These are phyloP conservation scores for Podarcis cretensis DNA, from an alignment of 2,113 vertebrate genomes.

Conservation along the genomic window DNA sequence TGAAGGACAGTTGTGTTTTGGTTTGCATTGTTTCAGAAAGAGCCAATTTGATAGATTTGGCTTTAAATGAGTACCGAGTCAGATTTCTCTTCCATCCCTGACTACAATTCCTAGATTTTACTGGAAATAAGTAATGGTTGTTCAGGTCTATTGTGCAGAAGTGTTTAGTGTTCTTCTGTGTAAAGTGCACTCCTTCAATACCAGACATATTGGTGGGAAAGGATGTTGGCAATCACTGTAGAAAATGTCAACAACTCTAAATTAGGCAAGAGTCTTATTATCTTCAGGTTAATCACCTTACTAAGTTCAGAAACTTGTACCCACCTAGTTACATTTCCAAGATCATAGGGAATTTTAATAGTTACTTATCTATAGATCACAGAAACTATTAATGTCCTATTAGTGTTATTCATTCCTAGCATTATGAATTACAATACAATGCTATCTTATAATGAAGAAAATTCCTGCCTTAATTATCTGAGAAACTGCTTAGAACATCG, in stretches of 20 bases:
- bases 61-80: too few species aligned
- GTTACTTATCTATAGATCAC: background rate
- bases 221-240: background rate
- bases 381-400: constrained; percentile 1
- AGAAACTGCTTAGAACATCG: background rate
- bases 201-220: background rate
- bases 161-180: background rate
- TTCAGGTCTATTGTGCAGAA: background rate
- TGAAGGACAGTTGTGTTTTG: too few species aligned
- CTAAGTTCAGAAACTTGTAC: background rate
- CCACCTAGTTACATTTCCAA: background rate
- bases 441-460: background rate
- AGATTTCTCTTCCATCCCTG: background rate
- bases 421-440: background rate
- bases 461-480: background rate
- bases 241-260: background rate
- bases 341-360: background rate
- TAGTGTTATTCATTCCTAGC: background rate
- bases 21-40: too few species aligned
- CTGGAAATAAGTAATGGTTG: background rate
- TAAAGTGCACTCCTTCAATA: background rate
- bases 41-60: too few species aligned
- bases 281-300: background rate
- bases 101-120: background rate
- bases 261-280: background rate